Percentiles rank a stretch among this genome's conserved stretches.
Conservation (phyloP, 2,888 invertebrate genomes). For the Dolomedes plantarius region DNA sequence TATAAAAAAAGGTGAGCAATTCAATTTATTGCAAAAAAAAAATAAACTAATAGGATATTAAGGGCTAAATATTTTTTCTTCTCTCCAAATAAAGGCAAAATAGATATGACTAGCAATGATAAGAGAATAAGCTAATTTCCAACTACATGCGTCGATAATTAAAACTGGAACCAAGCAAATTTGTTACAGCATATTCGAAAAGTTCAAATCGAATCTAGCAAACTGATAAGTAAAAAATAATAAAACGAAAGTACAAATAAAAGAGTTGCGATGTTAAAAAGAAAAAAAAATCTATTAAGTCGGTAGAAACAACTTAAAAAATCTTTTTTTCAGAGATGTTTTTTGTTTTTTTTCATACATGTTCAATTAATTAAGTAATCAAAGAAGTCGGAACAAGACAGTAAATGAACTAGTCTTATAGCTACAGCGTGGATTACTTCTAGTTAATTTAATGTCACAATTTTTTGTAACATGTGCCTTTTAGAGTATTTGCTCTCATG, state of each 20-base stretch:
- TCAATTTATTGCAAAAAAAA: too few species aligned
- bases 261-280: not conserved
- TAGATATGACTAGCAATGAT: not conserved
- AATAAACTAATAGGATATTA: not conserved
- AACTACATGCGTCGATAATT: not conserved
- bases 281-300: constrained; percentile 15
- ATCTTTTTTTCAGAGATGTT: not conserved
- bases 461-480: constrained; percentile 9
- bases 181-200: not conserved
- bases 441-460: constrained; percentile 39
- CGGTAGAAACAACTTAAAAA: constrained; percentile 19
- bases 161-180: constrained; percentile 1
- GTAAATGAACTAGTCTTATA: constrained; percentile 31
- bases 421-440: constrained; percentile 31
- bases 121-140: not conserved
- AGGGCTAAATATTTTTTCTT: not conserved
- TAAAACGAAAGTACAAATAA: not conserved
- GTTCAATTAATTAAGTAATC: constrained; percentile 58
- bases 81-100: not conserved
- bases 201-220: not conserved
- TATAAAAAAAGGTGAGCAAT: too few species aligned
- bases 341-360: constrained; percentile 1
- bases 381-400: constrained; percentile 33
- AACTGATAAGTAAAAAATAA: not conserved
- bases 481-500: constrained; percentile 8